A percentile compares a stretch with the other conserved stretches of the same genome.
Conservation (phyloP, 2,113 vertebrate species). For the Orcinus orca region DNA sequence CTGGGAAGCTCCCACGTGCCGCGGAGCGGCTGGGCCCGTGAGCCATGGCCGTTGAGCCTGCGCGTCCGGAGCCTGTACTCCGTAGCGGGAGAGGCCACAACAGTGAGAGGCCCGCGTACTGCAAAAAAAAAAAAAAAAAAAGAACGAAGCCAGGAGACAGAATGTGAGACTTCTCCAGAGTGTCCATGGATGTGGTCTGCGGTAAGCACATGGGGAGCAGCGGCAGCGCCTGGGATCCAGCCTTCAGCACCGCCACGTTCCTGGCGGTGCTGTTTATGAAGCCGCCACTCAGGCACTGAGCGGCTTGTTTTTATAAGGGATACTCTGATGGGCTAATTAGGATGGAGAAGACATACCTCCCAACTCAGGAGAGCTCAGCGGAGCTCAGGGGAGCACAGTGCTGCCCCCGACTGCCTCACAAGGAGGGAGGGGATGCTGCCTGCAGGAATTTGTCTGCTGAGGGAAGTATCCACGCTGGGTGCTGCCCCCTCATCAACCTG, state of each 20-base stretch:
- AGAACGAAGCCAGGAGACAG: background rate
- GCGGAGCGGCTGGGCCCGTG: too few relatives aligned
- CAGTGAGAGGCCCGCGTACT: too few relatives aligned
- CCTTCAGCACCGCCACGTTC: accelerated
- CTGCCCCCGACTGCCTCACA: background rate
- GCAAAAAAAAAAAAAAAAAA: too few relatives aligned
- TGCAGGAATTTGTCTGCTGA: background rate
- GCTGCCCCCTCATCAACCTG: background rate
- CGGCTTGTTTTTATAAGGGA: background rate
- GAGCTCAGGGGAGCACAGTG: background rate
- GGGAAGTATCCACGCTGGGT: background rate
- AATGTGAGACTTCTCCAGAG: background rate
- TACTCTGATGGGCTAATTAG: too few relatives aligned
- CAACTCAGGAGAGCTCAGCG: background rate
- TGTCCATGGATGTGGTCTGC: background rate
- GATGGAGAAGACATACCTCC: background rate
- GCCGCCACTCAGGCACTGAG: background rate
- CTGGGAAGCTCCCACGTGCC: too few relatives aligned
- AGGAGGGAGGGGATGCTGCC: background rate
- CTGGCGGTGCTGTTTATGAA: background rate
- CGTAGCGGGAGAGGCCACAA: too few relatives aligned
- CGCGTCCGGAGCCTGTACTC: too few relatives aligned
- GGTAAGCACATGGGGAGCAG: background rate
- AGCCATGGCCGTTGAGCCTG: too few relatives aligned
- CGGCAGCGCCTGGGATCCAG: background rate